Conservation (phyloP, 37 sponge, comb jelly and placozoan species). For the Eunapius fragilis region DNA sequence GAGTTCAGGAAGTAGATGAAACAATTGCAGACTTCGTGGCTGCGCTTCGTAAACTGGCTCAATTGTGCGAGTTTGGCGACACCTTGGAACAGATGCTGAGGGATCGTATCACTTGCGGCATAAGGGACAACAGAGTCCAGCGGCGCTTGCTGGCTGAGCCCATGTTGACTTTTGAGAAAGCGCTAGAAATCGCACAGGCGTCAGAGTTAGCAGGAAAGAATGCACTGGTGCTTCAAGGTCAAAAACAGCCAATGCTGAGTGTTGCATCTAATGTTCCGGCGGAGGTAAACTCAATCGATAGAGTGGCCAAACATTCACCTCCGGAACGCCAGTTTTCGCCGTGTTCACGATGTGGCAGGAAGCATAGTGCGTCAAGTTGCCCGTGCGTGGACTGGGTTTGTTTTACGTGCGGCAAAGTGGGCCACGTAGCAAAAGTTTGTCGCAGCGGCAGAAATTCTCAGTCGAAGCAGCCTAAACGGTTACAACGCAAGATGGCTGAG, state of each 20-base stretch:
- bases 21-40: constrained; percentile 30
- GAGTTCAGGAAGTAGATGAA: constrained; percentile 21
- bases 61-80: constrained; percentile 24
- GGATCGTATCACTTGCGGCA: constrained; percentile 39
- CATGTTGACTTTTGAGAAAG: constrained; percentile 8
- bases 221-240: no score
- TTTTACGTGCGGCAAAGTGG: not conserved
- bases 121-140: constrained; percentile 10
- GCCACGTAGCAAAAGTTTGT: not conserved
- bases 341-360: not conserved
- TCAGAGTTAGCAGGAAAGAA: constrained; percentile 33
- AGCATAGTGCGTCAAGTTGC: not conserved
- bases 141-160: not conserved
- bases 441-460: not conserved
- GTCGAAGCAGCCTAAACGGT: not conserved
- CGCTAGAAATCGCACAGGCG: constrained; percentile 5
- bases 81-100: constrained; percentile 25
- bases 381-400: not conserved
- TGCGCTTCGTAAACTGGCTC: constrained; percentile 12
- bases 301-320: not conserved
- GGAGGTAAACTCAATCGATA: not conserved
- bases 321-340: not conserved
- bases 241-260: not conserved
- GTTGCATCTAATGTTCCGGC: not conserved
- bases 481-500: not conserved